These are phyloP conservation scores for Stigmatopora argus DNA, from an alignment of 2,113 vertebrate genomes.

Conservation along the genomic window DNA sequence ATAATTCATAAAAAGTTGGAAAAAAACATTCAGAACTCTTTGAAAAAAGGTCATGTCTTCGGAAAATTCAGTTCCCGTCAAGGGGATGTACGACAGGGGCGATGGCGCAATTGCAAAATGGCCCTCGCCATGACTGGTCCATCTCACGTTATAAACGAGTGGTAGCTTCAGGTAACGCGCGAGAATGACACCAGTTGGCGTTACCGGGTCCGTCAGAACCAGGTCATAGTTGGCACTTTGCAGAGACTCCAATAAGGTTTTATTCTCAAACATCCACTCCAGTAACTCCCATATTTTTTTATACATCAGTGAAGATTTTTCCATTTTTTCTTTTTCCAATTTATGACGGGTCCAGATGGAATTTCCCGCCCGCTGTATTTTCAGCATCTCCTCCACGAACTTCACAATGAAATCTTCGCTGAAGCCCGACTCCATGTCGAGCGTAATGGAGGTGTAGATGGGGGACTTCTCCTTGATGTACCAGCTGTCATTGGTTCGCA, in stretches of 20 bases:
- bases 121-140: constrained; percentile 53
- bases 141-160: constrained; percentile 61
- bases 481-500: constrained; percentile 42
- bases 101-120: constrained; percentile 59
- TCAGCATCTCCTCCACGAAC: constrained; percentile 25
- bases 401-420: constrained; percentile 22
- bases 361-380: constrained; percentile 33
- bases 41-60: constrained; percentile 66
- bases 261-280: constrained; percentile 37
- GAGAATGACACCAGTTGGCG: constrained; percentile 40
- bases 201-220: constrained; percentile 49
- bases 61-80: constrained; percentile 25
- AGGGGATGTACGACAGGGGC: constrained; percentile 57
- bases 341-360: constrained; percentile 31
- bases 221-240: constrained; percentile 53
- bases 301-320: background rate
- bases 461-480: constrained; percentile 56
- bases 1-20: background rate
- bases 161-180: constrained; percentile 54
- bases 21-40: constrained; percentile 49
- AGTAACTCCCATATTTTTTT: constrained; percentile 10
- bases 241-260: constrained; percentile 31
- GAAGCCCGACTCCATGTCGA: constrained; percentile 29
- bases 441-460: constrained; percentile 40
- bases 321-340: constrained; percentile 31